Base-by-base conservation (phyloP, 2,797 vertebrate genomes). In the Sphenodon punctatus region DNA sequence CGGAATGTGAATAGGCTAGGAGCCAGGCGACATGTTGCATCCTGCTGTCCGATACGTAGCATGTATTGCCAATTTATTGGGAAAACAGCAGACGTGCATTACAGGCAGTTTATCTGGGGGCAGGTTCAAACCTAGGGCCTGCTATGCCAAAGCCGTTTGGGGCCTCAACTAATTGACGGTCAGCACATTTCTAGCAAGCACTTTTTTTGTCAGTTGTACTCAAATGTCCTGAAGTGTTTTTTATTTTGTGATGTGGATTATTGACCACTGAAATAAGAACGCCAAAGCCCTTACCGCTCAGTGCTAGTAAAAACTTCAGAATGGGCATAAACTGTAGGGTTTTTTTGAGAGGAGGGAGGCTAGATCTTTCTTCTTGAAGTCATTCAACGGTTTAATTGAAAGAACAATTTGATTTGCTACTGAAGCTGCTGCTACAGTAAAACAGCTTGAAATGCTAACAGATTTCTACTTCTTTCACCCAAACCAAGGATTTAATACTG, bases 331-430 rank as follows among this genome's bases (percentile, higher is more conserved):
- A 84, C 84, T 83, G 78, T 61, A 78, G 69, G 49, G 34, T 84
- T 70, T 91, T 78, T 74, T 55, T 25, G 71, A 77, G 78, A 75
- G 68, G 43, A 58, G 38, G 25, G 82, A 88, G 83, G 53, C 83
- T 67, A 36, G 85, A 82, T 87, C 87, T 93, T 90, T 90, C 76
- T 86, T 88, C 70, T 91, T 78, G 76, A 63, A 89, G 89, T 86
- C 83, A 83, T 84, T 83, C 80, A 92, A 87, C 88, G 71, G 86
- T 94, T 93, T 95, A 95, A 95, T 94, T 95, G 95, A 94, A 95
- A 94, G 93, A 93, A 90, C 91, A 94, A 92, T 94, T 93, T 94
- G 94, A 94, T 95, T 94, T 95, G 95, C 93, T 88, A 88, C 94
- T 45, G 51, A 91, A 93, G 93, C 90, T 80, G 76, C 91, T 67